Conservation (phyloP, 2,888 invertebrate species). For the Cyrtodaria siliqua region DNA sequence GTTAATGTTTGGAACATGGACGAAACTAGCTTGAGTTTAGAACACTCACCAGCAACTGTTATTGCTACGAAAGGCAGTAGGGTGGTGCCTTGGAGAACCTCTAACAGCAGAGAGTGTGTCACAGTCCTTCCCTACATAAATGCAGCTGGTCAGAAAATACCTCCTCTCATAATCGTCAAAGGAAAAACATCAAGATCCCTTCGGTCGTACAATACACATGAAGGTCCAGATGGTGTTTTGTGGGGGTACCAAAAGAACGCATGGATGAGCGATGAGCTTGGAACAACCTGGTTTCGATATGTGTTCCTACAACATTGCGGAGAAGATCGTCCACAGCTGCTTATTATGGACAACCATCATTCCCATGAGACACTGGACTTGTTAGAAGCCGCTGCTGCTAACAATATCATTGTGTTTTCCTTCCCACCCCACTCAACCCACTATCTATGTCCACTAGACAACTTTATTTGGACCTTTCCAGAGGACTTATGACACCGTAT, state of each 20-base stretch:
- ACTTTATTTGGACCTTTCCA: background rate
- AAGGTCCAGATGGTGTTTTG: conserved; percentile 45
- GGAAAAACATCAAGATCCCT: conserved; percentile 56
- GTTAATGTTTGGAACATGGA: conserved; percentile 20
- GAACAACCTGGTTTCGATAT: conserved; percentile 64
- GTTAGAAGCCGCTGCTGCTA: conserved; percentile 55
- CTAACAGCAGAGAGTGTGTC: conserved; percentile 1
- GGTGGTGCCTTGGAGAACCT: conserved; percentile 10
- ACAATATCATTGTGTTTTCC: conserved; percentile 16
- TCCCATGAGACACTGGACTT: conserved; percentile 62
- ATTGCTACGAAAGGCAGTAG: conserved; percentile 15
- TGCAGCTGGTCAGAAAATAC: conserved; percentile 52
- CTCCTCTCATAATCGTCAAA: conserved; percentile 59
- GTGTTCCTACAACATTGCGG: conserved; percentile 66
- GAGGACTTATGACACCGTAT: background rate
- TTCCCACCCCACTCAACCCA: conserved; percentile 21
- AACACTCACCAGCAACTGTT: conserved; percentile 20
- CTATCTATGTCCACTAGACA: background rate
- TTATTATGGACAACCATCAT: conserved; percentile 59
- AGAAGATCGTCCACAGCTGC: conserved; percentile 54
- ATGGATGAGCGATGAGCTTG: conserved; percentile 66
- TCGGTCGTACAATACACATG: conserved; percentile 45
- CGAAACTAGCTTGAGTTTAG: conserved; percentile 22
- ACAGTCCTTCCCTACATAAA: conserved; percentile 57
- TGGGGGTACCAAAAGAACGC: conserved; percentile 64